A percentile compares a stretch with the other conserved stretches of the same genome.
phyloP scores from a whole-genome alignment of 1,140 invertebrate genomes.

The Euwallacea fornicatus region DNA sequence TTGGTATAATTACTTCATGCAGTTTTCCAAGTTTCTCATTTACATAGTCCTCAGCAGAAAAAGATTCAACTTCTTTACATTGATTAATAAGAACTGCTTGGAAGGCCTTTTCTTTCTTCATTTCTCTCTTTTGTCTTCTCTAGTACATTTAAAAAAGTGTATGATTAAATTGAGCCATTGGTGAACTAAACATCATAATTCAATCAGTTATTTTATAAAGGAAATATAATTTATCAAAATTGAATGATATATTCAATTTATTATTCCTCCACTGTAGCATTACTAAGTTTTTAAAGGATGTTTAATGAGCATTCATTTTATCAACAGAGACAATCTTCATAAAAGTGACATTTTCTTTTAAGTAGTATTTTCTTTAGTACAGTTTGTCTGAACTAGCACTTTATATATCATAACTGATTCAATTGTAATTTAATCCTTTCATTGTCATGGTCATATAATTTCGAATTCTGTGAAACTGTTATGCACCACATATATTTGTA shows the following conservation, averaged over 20 bases:
- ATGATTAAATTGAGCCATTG: not conserved
- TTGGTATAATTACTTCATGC: constrained; percentile 65
- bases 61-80: constrained; percentile 71
- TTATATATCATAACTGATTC: too few relatives aligned
- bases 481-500: too few relatives aligned
- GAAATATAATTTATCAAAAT: not conserved
- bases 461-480: too few relatives aligned
- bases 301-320: too few relatives aligned
- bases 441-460: too few relatives aligned
- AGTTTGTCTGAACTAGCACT: too few relatives aligned
- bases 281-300: too few relatives aligned
- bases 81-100: constrained; percentile 68
- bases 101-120: constrained; percentile 75
- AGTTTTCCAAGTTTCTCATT: constrained; percentile 62
- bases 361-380: too few relatives aligned
- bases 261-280: too few relatives aligned
- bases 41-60: constrained; percentile 75
- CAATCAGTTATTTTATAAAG: not conserved
- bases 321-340: too few relatives aligned
- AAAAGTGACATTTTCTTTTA: too few relatives aligned
- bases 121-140: constrained; percentile 65
- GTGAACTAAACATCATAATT: not conserved
- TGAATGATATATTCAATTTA: not conserved
- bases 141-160: constrained; percentile 42
- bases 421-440: too few relatives aligned